Conservation (phyloP, 2,113 vertebrate species). For the Vidua chalybeata region DNA sequence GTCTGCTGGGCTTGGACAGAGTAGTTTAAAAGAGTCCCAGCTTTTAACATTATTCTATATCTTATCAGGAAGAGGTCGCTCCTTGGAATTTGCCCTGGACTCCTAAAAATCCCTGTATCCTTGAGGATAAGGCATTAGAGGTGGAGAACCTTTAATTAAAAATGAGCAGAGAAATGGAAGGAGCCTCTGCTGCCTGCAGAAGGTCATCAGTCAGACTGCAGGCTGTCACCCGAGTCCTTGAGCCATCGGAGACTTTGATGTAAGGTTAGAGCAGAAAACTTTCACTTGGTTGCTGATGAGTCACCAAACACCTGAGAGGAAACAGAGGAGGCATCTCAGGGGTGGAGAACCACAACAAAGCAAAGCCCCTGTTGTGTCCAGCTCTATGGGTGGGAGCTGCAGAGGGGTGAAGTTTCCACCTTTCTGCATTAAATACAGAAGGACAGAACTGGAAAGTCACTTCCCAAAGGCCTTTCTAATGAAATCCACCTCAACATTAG, state of each 20-base stretch:
- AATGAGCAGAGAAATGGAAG: neutral
- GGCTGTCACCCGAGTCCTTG: neutral
- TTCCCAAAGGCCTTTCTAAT: neutral
- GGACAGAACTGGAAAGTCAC: neutral
- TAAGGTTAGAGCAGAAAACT: neutral
- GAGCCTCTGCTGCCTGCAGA: neutral
- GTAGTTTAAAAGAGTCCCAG: neutral
- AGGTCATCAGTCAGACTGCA: neutral
- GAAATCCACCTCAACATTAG: neutral
- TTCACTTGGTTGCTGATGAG: neutral
- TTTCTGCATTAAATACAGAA: neutral
- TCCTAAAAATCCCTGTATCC: neutral
- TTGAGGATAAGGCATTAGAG: neutral
- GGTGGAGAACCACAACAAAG: neutral
- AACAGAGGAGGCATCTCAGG: neutral
- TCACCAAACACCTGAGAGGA: neutral
- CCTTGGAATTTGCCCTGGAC: neutral
- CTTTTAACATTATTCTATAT: neutral
- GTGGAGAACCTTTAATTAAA: neutral
- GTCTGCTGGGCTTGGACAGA: neutral
- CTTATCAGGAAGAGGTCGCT: no score
- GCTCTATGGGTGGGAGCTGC: neutral
- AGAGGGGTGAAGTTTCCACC: neutral
- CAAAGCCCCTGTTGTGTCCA: neutral
- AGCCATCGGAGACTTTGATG: neutral